Evolutionary conservation across 1,140 invertebrate species (phyloP), one percentile per base, ranked within the genome.

Genomic region (Bombus picipes): DNA sequence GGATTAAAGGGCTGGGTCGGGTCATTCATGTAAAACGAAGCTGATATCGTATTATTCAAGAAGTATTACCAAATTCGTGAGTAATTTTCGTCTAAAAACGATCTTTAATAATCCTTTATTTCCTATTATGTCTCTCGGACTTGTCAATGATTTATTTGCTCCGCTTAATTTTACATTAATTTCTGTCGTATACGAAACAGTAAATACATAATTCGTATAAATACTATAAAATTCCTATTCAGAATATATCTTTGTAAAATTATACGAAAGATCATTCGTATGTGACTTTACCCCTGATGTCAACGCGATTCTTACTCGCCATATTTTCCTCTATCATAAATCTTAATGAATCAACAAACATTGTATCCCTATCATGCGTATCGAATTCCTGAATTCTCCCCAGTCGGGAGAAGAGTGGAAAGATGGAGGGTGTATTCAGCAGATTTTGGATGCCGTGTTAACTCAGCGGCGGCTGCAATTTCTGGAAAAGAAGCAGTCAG

Each of bases 401-500:
- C 47, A 53, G 47, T 22, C 18, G 18, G 47, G 18, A 22, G 18
- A 22, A 22, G 47, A 53, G 6, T 22, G 47, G 47, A 18, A 53
- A 53, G 25, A 8, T 12, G 25, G 37, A 28, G 53, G 83, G 37
- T 74, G 22, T 39, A 37, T 57, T 70, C 74, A 79, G 80, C 71
- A 77, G 65, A 83, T 83, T 80, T 83, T 57, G 65, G 68, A 72
- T 18, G 66, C 53, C 8, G 73, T 43, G 41, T 76, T 70, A 87
- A 84, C 66, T 75, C 22, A 43, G 34, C 81, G 28, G 39, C 75
- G 28, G 53, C 32, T 74, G 57, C 71, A 86, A 81, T 91, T 92
- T 75, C 37, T 53, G 68, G 81, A 76, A 88, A 92, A 92, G 90
- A 91, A 90, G 87, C 47, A 90, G 86, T 91, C 90, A 92, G 92